Conservation (phyloP, 2,888 invertebrate genomes). For the Lochmaea capreae region DNA sequence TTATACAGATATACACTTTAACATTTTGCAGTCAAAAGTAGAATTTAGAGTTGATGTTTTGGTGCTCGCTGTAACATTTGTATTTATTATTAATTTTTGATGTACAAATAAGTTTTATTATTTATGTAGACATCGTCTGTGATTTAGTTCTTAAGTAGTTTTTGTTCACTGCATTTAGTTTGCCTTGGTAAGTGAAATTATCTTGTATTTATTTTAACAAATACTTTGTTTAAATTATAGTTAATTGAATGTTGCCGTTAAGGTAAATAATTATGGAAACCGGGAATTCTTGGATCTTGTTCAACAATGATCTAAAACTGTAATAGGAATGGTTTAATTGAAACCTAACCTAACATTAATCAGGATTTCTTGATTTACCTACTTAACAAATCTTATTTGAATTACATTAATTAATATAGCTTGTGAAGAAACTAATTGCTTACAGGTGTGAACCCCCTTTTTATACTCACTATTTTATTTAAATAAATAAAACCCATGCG, state of each 20-base stretch:
- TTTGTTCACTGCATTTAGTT: conserved; percentile 19
- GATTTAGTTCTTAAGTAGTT: conserved; percentile 35
- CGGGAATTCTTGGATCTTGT: too few species aligned
- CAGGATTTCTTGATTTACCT: not conserved
- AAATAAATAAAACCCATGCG: not conserved
- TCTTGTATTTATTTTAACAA: not conserved
- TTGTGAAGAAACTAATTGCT: not conserved
- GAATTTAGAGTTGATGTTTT: conserved; percentile 36
- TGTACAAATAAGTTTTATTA: conserved; percentile 35
- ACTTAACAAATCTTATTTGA: not conserved
- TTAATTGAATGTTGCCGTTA: not conserved
- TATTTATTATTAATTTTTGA: conserved; percentile 40
- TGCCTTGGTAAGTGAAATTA: conserved; percentile 23
- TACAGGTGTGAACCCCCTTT: not conserved
- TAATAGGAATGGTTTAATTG: not conserved
- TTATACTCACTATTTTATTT: not conserved
- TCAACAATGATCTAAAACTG: not conserved
- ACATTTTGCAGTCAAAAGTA: conserved; percentile 36
- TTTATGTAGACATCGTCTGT: conserved; percentile 43
- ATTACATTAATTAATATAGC: not conserved
- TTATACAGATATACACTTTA: conserved; percentile 11
- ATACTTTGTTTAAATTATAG: not conserved
- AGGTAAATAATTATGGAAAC: too few species aligned
- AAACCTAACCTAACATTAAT: conserved; percentile 2
- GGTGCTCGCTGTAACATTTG: conserved; percentile 38